phyloP scores from a whole-genome alignment of 2,888 invertebrate species.

The Eristalis arbustorum region DNA sequence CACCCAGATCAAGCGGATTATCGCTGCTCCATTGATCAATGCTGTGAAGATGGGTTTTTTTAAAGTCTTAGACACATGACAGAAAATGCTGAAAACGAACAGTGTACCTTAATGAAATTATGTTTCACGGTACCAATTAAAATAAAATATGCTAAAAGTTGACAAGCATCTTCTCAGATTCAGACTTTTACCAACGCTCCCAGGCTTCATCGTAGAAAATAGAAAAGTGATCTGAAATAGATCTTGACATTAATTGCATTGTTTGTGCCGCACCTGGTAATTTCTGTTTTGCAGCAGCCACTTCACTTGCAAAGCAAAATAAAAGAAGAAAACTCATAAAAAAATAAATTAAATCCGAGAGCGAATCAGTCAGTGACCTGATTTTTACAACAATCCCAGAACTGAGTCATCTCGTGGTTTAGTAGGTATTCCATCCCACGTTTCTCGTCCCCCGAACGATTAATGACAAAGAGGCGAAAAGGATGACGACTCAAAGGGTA shows the following conservation, averaged over 20 bases:
- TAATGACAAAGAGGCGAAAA: background rate
- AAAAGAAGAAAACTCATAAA: background rate
- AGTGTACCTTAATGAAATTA: too few species aligned
- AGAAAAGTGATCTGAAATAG: background rate
- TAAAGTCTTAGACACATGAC: too few species aligned
- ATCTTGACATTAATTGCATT: background rate
- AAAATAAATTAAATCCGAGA: background rate
- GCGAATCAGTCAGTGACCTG: background rate
- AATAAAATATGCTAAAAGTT: too few species aligned
- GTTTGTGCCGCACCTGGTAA: background rate
- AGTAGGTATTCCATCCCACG: background rate
- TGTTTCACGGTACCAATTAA: too few species aligned
- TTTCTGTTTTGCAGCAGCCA: background rate
- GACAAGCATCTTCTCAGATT: background rate
- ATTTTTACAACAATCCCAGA: background rate
- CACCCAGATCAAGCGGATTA: too few species aligned
- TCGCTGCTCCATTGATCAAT: too few species aligned
- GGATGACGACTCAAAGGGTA: background rate
- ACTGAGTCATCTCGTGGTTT: background rate
- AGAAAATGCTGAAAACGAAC: too few species aligned
- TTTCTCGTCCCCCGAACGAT: background rate
- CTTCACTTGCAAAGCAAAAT: background rate
- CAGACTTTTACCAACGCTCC: background rate
- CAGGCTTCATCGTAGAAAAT: background rate
- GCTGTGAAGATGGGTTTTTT: too few species aligned